Conservation (phyloP, 2,797 vertebrate species). For the Macropodus opercularis region DNA sequence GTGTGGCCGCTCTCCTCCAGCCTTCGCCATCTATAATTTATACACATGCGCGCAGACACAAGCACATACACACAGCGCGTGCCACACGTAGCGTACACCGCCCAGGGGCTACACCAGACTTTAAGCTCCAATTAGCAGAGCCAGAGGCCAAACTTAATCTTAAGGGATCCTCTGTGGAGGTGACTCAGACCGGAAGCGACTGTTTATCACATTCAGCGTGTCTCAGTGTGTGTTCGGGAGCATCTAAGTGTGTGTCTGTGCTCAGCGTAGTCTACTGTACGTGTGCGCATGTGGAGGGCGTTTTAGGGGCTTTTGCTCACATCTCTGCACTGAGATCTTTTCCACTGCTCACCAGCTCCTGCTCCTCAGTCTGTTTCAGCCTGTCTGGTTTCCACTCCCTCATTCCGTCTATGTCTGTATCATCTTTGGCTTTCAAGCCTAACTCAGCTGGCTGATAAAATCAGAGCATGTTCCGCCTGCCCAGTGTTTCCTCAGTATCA, state of each 20-base stretch:
- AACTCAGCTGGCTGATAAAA: slow-evolving; percentile 71
- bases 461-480: slow-evolving; percentile 74
- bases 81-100: slow-evolving; percentile 61
- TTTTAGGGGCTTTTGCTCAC: slow-evolving; percentile 9
- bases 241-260: slow-evolving; percentile 6
- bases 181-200: slow-evolving; percentile 72
- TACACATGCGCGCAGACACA: slow-evolving; percentile 33
- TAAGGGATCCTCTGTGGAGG: slow-evolving; percentile 72
- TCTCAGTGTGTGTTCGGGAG: slow-evolving; percentile 19
- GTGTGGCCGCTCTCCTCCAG: slow-evolving; percentile 69
- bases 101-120: slow-evolving; percentile 80
- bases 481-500: slow-evolving; percentile 73
- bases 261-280: background rate
- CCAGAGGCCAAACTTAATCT: slow-evolving; percentile 81
- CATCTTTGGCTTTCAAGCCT: slow-evolving; percentile 66
- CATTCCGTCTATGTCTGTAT: slow-evolving; percentile 65
- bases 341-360: slow-evolving; percentile 15
- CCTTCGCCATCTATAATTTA: slow-evolving; percentile 73
- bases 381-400: slow-evolving; percentile 58
- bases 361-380: slow-evolving; percentile 54
- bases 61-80: slow-evolving; percentile 43
- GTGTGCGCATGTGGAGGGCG: slow-evolving; percentile 8
- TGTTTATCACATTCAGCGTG: slow-evolving; percentile 66
- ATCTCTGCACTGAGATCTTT: slow-evolving; percentile 17
- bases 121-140: slow-evolving; percentile 85